Evolutionary conservation across 1,140 invertebrate genomes (phyloP).

Genomic region (Thalassaphorura encarpata): DNA sequence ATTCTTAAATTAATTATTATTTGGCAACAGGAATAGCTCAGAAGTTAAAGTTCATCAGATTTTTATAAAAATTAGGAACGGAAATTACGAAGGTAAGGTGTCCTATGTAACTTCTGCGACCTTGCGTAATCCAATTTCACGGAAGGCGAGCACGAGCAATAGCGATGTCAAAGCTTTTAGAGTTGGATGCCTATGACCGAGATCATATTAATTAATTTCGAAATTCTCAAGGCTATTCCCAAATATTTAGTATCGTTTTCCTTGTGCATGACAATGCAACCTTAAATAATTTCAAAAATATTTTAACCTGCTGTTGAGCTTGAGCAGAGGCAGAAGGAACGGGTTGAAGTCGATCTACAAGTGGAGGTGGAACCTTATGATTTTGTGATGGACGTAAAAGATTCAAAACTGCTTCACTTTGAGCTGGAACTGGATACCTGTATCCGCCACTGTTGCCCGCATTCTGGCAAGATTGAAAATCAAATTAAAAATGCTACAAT

Average conservation of each 20-base stretch:
- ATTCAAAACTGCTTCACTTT: neutral
- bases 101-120: too few relatives aligned
- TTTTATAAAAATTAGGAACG: too few relatives aligned
- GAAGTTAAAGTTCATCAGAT: too few relatives aligned
- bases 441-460: too few relatives aligned
- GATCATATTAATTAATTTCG: neutral
- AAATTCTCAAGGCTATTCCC: neutral
- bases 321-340: conserved; percentile 1
- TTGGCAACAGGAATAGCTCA: too few relatives aligned
- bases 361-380: neutral
- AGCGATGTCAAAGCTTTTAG: neutral
- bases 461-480: neutral
- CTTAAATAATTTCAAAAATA: too few relatives aligned
- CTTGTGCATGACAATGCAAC: neutral
- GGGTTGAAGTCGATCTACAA: neutral
- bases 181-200: neutral
- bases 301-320: conserved; percentile 4
- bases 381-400: neutral
- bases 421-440: conserved; percentile 1
- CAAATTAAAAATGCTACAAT: too few relatives aligned
- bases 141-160: neutral
- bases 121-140: too few relatives aligned
- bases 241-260: neutral
- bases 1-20: too few relatives aligned
- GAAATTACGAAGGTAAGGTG: too few relatives aligned